phyloP scores from a whole-genome alignment of 1,140 invertebrate genomes.

The Macrotrachela quadricornifera region DNA sequence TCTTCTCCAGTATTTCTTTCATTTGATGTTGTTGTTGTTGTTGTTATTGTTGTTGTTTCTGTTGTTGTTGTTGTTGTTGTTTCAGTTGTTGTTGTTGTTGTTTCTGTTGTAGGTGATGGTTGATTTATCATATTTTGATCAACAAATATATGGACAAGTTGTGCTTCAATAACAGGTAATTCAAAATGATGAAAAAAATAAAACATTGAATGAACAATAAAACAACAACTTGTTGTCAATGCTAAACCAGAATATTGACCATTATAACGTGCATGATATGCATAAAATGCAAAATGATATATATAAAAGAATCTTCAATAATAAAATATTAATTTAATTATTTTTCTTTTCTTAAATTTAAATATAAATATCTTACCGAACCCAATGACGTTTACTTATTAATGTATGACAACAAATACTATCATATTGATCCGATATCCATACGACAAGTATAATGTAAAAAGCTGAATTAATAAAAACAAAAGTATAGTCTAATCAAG shows the following conservation, averaged over 20 bases:
- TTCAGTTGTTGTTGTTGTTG: no score
- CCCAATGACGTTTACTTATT: conserved; percentile 80
- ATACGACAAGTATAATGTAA: conserved; percentile 93
- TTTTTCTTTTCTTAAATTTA: no score
- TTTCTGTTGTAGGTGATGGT: no score
- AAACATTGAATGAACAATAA: conserved; percentile 97
- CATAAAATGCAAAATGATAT: conserved; percentile 97
- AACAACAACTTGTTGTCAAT: conserved; percentile 81
- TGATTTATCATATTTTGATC: no score
- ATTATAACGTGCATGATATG: conserved; percentile 95
- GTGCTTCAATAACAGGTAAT: conserved; percentile 39
- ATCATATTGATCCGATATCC: conserved; percentile 96
- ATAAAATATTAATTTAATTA: no score
- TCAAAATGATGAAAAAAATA: conserved; percentile 99
- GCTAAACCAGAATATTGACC: conserved; percentile 89
- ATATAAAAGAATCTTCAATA: conserved; percentile 70
- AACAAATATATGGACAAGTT: no score
- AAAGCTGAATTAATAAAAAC: conserved; percentile 41
- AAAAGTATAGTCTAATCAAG: no score
- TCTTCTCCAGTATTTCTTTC: no score
- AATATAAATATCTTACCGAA: conserved; percentile 35
- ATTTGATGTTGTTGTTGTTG: no score
- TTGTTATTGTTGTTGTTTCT: no score
- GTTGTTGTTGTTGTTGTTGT: no score
- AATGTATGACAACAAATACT: conserved; percentile 85